Evolutionary conservation across 1,140 invertebrate species (phyloP), one percentile per base, ranked within the genome.

Genomic region (Plectrocnemia conspersa): DNA sequence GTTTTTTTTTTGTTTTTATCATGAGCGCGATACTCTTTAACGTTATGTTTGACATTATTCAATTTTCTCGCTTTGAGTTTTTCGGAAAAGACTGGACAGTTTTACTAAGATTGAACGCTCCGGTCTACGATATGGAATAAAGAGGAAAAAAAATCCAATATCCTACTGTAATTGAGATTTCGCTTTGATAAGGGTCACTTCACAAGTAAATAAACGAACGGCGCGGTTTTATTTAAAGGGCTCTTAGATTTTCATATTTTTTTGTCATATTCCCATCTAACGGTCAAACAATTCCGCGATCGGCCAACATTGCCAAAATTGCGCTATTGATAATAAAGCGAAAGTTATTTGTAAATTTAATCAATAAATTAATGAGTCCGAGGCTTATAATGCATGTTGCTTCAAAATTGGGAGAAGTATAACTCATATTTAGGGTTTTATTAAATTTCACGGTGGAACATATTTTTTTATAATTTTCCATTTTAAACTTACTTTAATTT

Each of bases 121-220:
- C 21, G 11, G 27, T 11, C 19, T 5, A 1, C 16, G 29, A 19
- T 13, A 10, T 11, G 24, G 6, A 5, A n/a, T 11, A 1, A 2
- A 2, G 11, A 16, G 13, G 47, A 21, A 25, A 25, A 50, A 48
- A 50, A 50, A 50, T 50, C 47, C 47, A 50, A 50, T 50, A 50
- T 50, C 47, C 47, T 50, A 38, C 40, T 50, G 47, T 50, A 50
- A 50, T 50, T 50, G 47, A 50, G 47, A 50, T 50, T 50, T 50
- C 40, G 47, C 47, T 50, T 50, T 50, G 47, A 50, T 50, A 50
- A 50, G 47, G 47, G 47, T 50, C 47, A 50, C 47, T 50, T 50
- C 47, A 50, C 47, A 50, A 50, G 47, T 50, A 50, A 50, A 50
- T 50, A 50, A 50, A 50, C 47, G 47, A 32, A 50, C 47, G 47